Percentiles rank a stretch among this genome's conserved stretches.
phyloP scores from a whole-genome alignment of 2,113 vertebrate species.

The Apteryx owenii region DNA sequence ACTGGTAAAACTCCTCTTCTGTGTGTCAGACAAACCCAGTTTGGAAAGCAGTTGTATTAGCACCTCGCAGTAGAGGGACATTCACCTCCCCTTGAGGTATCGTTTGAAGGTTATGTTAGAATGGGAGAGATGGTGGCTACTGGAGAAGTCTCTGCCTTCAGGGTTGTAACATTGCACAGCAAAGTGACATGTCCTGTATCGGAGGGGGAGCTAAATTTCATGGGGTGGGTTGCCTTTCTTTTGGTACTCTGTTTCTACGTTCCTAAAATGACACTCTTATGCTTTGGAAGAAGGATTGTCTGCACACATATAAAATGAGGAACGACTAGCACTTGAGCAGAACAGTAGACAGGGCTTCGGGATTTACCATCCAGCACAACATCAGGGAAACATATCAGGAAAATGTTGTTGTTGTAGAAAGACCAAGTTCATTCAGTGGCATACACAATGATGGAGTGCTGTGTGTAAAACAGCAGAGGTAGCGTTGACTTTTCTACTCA shows the following conservation, averaged over 20 bases:
- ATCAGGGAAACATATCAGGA: neutral
- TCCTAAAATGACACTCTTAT: neutral
- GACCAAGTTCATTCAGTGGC: neutral
- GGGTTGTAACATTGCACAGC: neutral
- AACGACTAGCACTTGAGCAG: neutral
- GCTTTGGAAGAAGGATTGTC: neutral
- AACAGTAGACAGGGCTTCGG: neutral
- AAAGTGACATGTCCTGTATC: neutral
- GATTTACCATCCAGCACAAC: neutral
- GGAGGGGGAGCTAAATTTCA: neutral
- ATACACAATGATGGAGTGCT: neutral
- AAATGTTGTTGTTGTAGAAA: neutral
- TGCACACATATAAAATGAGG: neutral
- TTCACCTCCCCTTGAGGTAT: accelerated
- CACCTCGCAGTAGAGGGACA: neutral
- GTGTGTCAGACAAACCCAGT: no score
- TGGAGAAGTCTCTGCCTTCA: neutral
- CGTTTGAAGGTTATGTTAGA: neutral
- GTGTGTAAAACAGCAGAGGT: neutral
- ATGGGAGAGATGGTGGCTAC: accelerated
- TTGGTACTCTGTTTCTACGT: neutral
- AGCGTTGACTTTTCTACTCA: neutral
- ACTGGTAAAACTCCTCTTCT: no score
- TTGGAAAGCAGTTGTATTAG: neutral
- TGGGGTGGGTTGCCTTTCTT: neutral